Conservation (phyloP, 2,113 vertebrate species). For the Anguilla japonica region DNA sequence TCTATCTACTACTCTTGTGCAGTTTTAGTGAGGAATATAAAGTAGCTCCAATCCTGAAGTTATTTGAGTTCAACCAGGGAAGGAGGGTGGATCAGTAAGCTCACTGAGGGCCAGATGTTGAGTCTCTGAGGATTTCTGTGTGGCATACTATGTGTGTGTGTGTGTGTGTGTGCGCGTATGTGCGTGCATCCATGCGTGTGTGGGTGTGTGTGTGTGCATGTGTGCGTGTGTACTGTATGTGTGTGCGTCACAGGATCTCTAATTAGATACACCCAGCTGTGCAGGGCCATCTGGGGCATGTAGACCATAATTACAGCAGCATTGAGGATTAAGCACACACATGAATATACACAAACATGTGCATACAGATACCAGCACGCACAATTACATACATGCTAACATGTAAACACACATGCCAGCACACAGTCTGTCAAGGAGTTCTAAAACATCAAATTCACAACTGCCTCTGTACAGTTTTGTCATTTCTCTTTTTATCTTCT, state of each 20-base stretch:
- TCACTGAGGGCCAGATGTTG: background rate
- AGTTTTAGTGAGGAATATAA: background rate
- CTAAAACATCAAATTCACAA: background rate
- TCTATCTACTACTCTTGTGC: background rate
- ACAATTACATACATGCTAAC: background rate
- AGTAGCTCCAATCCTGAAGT: background rate
- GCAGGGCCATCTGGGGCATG: background rate
- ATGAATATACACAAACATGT: background rate
- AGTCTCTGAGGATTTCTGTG: slow-evolving; percentile 4
- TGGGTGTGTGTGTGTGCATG: background rate
- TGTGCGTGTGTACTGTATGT: background rate
- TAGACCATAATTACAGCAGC: slow-evolving; percentile 5
- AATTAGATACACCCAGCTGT: slow-evolving; percentile 15
- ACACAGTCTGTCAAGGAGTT: background rate
- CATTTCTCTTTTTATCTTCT: background rate
- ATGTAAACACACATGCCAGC: background rate
- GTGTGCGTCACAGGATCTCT: slow-evolving; percentile 13
- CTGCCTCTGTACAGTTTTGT: background rate
- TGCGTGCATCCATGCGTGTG: background rate
- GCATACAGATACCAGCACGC: background rate
- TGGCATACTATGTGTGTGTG: background rate
- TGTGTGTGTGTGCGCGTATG: slow-evolving; percentile 2
- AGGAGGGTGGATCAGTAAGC: slow-evolving; percentile 10
- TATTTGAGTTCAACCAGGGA: slow-evolving; percentile 5
- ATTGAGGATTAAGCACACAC: slow-evolving; percentile 4